Conservation (phyloP, 2,888 invertebrate genomes). For the Andrena bicolor region DNA sequence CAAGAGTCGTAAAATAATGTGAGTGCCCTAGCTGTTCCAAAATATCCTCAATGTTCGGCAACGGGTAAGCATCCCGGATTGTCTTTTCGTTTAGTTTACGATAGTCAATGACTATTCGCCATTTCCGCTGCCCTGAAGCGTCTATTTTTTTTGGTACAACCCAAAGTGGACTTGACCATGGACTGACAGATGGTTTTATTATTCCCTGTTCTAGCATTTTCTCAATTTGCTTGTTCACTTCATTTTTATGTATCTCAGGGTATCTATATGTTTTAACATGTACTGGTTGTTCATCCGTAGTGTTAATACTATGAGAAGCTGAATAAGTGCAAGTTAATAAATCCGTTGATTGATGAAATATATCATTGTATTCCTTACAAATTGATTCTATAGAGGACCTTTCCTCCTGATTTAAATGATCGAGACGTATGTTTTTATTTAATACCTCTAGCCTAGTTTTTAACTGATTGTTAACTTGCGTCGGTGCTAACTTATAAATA, state of each 20-base stretch:
- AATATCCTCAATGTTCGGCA: conserved; percentile 24
- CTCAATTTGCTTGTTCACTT: conserved; percentile 20
- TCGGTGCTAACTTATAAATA: conserved; percentile 6
- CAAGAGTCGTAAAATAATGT: conserved; percentile 22
- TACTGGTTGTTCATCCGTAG: background rate
- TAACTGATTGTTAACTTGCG: background rate
- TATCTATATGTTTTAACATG: background rate
- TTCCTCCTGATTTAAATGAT: conserved; percentile 9
- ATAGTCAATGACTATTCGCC: conserved; percentile 25
- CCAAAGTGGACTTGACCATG: conserved; percentile 20
- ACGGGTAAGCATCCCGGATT: conserved; percentile 7
- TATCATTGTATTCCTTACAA: background rate
- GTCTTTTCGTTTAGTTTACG: conserved; percentile 12
- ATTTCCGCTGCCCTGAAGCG: conserved; percentile 12
- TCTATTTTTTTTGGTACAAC: conserved; percentile 20
- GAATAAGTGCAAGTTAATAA: background rate
- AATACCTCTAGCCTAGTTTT: background rate
- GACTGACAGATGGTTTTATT: conserved; percentile 6
- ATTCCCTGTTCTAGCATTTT: conserved; percentile 27
- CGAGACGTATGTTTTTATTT: conserved; percentile 3
- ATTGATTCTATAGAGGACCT: background rate
- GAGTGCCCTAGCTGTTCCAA: conserved; percentile 21
- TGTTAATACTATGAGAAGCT: background rate
- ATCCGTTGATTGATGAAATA: background rate
- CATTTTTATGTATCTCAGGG: conserved; percentile 17